Evolutionary conservation across 2,888 invertebrate species (phyloP), one percentile per base, ranked within the genome.

Genomic region (Eupithecia subfuscata): DNA sequence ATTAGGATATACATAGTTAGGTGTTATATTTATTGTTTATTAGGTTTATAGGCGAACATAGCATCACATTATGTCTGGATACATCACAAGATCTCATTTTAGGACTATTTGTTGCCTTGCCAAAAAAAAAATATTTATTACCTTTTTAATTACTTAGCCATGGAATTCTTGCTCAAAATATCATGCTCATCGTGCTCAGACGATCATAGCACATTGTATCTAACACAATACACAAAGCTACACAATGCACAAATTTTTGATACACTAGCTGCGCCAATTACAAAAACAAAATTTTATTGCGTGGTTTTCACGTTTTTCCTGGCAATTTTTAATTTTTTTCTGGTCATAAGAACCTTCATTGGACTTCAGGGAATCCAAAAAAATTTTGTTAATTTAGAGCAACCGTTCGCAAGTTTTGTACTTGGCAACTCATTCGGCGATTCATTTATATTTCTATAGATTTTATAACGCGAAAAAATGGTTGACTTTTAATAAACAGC

Each of bases 1-100:
- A 76, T 63, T 76, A 76, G 75, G 60, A 73, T 76, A 63, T n/a
- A n/a, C n/a, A n/a, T 73, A 45, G 56, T 75, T 73, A 65, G 70
- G 75, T 22, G 45, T 74, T 84, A 79, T 86, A 86, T 87, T 86
- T 86, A 86, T 86, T 87, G 84, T 86, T 85, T 85, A 82, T 82
- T 81, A 82, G 79, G 81, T 81, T 82, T 82, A 80, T 82, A 84
- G 80, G 83, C 83, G 80, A 76, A 76, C 63, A 60, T 74, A 79
- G 69, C 80, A 80, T 79, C 80, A 80, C 79, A 77, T 75, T 40
- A 65, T 72, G 76, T 63, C 79, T 90, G 92, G 88, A 83, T 82
- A 87, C 91, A 92, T 92, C 89, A 92, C 90, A 88, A 88, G 94
- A 94, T 94, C 94, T 94, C 94, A 90, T 86, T 80, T 83, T 85